These are phyloP conservation scores for Chymomyza procnemis DNA, from an alignment of 2,888 invertebrate species.

Conservation along the genomic window DNA sequence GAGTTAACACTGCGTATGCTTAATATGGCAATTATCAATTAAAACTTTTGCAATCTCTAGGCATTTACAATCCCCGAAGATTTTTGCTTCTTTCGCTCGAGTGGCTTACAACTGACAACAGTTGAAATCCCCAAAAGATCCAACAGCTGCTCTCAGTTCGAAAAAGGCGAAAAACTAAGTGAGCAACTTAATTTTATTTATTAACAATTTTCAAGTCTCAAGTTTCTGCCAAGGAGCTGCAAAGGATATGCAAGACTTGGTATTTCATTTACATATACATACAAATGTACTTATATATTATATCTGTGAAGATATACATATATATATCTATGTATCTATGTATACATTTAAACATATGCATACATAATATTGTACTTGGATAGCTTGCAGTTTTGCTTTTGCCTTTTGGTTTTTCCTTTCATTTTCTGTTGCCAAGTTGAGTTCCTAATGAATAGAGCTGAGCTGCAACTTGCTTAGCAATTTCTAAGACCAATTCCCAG, in stretches of 20 bases:
- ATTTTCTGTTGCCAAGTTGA: constrained; percentile 6
- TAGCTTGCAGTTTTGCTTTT: neutral
- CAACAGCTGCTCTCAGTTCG: neutral
- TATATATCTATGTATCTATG: neutral
- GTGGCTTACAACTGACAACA: neutral
- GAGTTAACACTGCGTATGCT: neutral
- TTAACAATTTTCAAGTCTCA: constrained; percentile 11
- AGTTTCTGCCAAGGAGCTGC: neutral
- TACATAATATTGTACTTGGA: neutral
- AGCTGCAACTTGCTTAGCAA: neutral
- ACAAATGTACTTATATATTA: neutral
- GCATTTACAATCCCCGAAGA: neutral
- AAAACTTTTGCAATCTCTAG: neutral
- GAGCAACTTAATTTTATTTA: constrained; percentile 19
- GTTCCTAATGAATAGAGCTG: neutral
- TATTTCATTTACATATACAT: neutral
- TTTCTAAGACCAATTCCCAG: neutral
- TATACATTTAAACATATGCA: neutral
- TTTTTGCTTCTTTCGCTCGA: neutral
- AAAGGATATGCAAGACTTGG: neutral
- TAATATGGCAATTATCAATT: neutral
- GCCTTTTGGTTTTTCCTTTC: neutral
- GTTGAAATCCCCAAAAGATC: neutral
- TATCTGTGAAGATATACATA: neutral
- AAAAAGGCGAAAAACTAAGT: constrained; percentile 3